A percentile compares a stretch with the other conserved stretches of the same genome.
Conservation (phyloP, 2,888 invertebrate genomes). For the Lomographa bimaculata region DNA sequence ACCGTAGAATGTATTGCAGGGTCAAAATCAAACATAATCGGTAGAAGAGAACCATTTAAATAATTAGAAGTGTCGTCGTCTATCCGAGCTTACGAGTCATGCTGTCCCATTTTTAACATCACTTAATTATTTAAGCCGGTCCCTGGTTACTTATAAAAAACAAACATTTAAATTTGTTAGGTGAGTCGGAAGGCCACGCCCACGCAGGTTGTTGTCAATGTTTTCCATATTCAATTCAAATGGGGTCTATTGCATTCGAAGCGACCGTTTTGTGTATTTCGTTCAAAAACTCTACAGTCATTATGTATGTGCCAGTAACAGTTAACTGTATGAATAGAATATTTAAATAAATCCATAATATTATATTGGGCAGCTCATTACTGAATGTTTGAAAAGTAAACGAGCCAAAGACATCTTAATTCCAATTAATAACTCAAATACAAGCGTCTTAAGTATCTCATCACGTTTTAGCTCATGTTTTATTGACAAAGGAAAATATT, state of each 20-base stretch:
- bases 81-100: constrained; percentile 37
- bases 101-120: constrained; percentile 29
- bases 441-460: background rate
- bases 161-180: constrained; percentile 53
- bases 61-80: constrained; percentile 38
- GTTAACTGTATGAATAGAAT: constrained; percentile 10
- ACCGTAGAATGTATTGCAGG: too few relatives aligned
- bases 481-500: constrained; percentile 31
- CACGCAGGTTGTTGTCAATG: constrained; percentile 40
- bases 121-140: constrained; percentile 45
- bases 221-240: constrained; percentile 66
- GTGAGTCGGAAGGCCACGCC: constrained; percentile 47
- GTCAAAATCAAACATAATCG: background rate
- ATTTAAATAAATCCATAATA: constrained; percentile 16
- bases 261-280: constrained; percentile 22
- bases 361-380: background rate
- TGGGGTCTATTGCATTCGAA: constrained; percentile 39
- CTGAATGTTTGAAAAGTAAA: too few relatives aligned
- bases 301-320: constrained; percentile 14
- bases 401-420: too few relatives aligned
- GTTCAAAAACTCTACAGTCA: constrained; percentile 20
- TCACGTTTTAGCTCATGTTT: constrained; percentile 22
- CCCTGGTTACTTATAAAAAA: constrained; percentile 44
- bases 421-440: constrained; percentile 1
- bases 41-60: constrained; percentile 33